Evolutionary conservation across 2,888 invertebrate genomes (phyloP).

Genomic region (Melangyna quadrimaculata): DNA sequence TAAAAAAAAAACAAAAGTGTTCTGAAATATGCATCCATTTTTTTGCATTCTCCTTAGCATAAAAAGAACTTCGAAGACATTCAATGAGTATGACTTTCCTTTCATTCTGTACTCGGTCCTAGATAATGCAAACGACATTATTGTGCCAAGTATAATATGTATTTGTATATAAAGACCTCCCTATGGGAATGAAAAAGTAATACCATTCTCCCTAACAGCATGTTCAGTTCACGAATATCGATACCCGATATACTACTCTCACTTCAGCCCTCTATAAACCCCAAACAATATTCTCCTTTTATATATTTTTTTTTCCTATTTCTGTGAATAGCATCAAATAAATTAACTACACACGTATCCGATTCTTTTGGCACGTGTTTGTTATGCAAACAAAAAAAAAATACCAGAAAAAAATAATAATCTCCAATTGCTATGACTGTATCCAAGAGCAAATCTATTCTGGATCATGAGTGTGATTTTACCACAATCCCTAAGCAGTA

Average conservation of each 20-base stretch:
- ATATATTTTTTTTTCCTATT: background rate
- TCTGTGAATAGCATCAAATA: slow-evolving; percentile 13
- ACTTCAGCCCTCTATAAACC: background rate
- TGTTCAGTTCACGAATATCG: slow-evolving; percentile 24
- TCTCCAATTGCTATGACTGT: slow-evolving; percentile 19
- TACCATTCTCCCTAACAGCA: slow-evolving; percentile 1
- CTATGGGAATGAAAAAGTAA: background rate
- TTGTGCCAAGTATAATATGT: slow-evolving; percentile 9
- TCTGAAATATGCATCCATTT: background rate
- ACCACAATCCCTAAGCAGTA: slow-evolving; percentile 8
- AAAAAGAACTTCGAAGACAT: slow-evolving; percentile 9
- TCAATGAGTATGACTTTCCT: too few relatives aligned
- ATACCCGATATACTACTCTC: background rate
- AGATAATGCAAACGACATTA: slow-evolving; percentile 52
- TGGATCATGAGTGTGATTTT: slow-evolving; percentile 22
- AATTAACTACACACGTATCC: slow-evolving; percentile 59
- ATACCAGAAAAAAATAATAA: slow-evolving; percentile 17
- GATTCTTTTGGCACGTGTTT: slow-evolving; percentile 51
- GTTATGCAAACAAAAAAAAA: slow-evolving; percentile 7
- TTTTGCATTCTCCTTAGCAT: background rate
- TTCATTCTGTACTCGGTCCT: background rate
- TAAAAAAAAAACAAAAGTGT: background rate
- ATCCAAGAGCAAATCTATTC: slow-evolving; percentile 50
- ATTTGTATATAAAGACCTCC: background rate
- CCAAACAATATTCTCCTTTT: slow-evolving; percentile 31